Percentiles rank a stretch among this genome's conserved stretches.
These are phyloP conservation scores for Moxostoma hubbsi DNA, from an alignment of 2,797 vertebrate species.

Conservation along the genomic window DNA sequence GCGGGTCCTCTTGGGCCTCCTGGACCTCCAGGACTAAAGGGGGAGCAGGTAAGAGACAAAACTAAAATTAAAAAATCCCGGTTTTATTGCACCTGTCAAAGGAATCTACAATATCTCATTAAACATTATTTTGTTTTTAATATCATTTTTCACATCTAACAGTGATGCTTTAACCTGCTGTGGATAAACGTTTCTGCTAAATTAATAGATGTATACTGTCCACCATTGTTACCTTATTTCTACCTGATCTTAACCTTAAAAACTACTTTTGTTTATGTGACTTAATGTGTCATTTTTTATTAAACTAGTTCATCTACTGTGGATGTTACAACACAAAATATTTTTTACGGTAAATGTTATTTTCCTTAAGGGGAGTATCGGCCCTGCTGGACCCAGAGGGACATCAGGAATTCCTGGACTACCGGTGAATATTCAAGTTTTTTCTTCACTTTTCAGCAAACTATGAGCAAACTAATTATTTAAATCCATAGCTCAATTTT, in stretches of 20 bases:
- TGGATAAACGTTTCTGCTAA: no score
- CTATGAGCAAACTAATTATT: conserved; percentile 6
- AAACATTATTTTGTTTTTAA: no score
- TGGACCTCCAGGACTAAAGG: conserved; percentile 75
- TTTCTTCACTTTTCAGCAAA: background rate
- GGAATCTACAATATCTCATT: no score
- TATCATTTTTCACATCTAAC: no score
- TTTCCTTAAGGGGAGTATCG: conserved; percentile 78
- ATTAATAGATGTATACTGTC: no score
- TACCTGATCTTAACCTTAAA: no score
- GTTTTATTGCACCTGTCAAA: background rate
- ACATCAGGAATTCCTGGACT: conserved; percentile 76
- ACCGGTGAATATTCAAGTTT: conserved; percentile 73
- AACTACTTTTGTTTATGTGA: no score
- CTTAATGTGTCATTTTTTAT: no score
- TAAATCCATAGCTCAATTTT: background rate
- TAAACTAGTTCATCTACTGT: no score
- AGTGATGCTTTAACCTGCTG: no score
- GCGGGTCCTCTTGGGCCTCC: conserved; percentile 59
- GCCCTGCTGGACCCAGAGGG: conserved; percentile 74
- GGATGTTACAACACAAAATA: no score
- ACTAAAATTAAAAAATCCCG: background rate
- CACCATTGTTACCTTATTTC: no score
- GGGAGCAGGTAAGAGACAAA: conserved; percentile 79
- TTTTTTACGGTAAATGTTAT: background rate